Conservation (phyloP, 2,797 vertebrate genomes). For the Tinamus major region DNA sequence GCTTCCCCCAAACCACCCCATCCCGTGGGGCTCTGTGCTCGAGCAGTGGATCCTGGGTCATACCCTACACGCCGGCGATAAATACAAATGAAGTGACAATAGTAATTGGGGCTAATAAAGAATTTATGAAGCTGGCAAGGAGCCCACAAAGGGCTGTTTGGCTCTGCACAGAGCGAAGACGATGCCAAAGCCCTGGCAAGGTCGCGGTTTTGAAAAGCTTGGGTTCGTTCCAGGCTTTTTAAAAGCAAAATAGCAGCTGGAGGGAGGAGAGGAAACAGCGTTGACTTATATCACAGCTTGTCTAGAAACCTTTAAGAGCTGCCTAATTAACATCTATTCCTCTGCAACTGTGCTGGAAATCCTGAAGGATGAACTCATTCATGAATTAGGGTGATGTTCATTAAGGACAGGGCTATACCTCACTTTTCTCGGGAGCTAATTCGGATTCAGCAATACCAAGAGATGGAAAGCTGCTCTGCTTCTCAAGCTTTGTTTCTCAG, state of each 20-base stretch:
- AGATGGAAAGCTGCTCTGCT: neutral
- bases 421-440: neutral
- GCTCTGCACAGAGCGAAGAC: neutral
- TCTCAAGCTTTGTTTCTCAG: neutral
- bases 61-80: neutral
- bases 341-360: neutral
- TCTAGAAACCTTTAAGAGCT: neutral
- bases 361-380: neutral
- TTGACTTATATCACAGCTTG: neutral
- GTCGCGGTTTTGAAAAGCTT: neutral
- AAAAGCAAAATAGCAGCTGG: neutral
- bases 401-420: neutral
- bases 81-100: neutral
- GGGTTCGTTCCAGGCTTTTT: neutral
- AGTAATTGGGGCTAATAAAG: neutral
- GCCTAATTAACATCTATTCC: neutral
- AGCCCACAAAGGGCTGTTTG: neutral
- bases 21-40: neutral
- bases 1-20: neutral
- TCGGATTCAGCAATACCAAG: rapidly evolving
- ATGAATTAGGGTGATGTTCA: neutral
- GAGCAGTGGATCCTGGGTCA: neutral
- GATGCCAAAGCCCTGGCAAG: neutral
- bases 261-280: neutral
- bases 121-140: neutral